Evolutionary conservation across 2,888 invertebrate genomes (phyloP).

Genomic region (Hypolimnas misippus): DNA sequence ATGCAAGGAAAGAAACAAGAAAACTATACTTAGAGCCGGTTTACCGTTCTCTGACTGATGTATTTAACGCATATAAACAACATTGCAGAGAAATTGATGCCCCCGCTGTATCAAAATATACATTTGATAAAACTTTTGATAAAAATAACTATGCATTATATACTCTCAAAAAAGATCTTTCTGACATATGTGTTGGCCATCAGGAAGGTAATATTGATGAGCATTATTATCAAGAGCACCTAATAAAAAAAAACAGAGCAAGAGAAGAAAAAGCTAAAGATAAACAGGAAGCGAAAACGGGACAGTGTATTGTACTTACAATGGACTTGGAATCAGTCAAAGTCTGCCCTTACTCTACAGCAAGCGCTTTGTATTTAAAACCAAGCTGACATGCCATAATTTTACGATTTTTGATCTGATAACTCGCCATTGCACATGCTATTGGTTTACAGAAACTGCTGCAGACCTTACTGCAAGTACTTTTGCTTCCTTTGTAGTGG

Average conservation of each 20-base stretch:
- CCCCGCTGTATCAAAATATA: slow-evolving; percentile 2
- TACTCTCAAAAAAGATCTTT: slow-evolving; percentile 9
- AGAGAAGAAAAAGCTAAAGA: slow-evolving; percentile 31
- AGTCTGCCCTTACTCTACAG: slow-evolving; percentile 24
- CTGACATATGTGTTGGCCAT: slow-evolving; percentile 16
- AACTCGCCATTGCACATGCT: too few species aligned
- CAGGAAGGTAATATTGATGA: slow-evolving; percentile 24
- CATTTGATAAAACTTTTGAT: slow-evolving; percentile 4
- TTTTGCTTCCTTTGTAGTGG: slow-evolving; percentile 36
- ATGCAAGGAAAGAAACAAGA: slow-evolving; percentile 20
- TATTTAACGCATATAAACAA: slow-evolving; percentile 10
- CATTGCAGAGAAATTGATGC: slow-evolving; percentile 9
- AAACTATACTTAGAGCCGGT: slow-evolving; percentile 15
- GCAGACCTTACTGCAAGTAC: slow-evolving; percentile 37
- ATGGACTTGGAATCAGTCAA: slow-evolving; percentile 36
- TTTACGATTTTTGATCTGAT: too few species aligned
- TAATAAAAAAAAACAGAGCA: slow-evolving; percentile 28
- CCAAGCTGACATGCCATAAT: slow-evolving; percentile 37
- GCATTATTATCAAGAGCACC: slow-evolving; percentile 22
- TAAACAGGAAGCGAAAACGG: slow-evolving; percentile 19
- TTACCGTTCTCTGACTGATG: slow-evolving; percentile 2
- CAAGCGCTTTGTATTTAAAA: slow-evolving; percentile 37
- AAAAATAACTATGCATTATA: slow-evolving; percentile 12
- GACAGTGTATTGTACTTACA: slow-evolving; percentile 29
- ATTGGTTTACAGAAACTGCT: slow-evolving; percentile 34